A percentile compares a stretch with the other conserved stretches of the same genome.
These are phyloP conservation scores for Drosophila ficusphila DNA, from an alignment of 1,140 invertebrate genomes.

Conservation along the genomic window DNA sequence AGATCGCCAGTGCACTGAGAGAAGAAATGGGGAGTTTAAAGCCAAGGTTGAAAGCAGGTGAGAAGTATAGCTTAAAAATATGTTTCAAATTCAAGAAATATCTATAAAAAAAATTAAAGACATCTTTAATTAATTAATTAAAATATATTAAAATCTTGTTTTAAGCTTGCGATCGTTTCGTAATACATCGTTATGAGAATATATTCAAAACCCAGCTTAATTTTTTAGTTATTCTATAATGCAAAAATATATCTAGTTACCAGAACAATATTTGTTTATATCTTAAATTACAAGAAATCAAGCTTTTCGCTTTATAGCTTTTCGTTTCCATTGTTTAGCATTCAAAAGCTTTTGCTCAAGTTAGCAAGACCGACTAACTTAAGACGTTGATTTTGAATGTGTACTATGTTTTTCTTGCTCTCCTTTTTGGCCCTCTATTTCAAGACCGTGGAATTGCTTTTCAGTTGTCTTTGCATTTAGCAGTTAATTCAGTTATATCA, in stretches of 20 bases:
- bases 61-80: background rate
- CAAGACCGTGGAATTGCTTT: constrained; percentile 18
- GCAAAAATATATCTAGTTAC: too few species aligned
- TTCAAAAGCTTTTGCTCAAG: background rate
- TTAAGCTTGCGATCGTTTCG: too few species aligned
- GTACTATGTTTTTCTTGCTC: constrained; percentile 6
- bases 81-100: too few species aligned
- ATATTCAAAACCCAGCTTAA: too few species aligned
- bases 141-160: too few species aligned
- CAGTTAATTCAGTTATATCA: constrained; percentile 52
- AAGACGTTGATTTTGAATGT: background rate
- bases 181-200: too few species aligned
- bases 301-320: background rate
- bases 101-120: too few species aligned
- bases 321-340: background rate
- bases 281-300: background rate
- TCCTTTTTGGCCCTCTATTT: constrained; percentile 38
- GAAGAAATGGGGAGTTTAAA: background rate
- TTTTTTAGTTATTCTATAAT: too few species aligned
- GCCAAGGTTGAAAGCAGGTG: background rate
- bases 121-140: too few species aligned
- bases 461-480: constrained; percentile 31
- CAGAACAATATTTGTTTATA: background rate
- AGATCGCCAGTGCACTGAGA: background rate
- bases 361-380: background rate